Base-by-base conservation (phyloP, 2,888 invertebrate genomes). In the Harpagoxenus sublaevis region DNA sequence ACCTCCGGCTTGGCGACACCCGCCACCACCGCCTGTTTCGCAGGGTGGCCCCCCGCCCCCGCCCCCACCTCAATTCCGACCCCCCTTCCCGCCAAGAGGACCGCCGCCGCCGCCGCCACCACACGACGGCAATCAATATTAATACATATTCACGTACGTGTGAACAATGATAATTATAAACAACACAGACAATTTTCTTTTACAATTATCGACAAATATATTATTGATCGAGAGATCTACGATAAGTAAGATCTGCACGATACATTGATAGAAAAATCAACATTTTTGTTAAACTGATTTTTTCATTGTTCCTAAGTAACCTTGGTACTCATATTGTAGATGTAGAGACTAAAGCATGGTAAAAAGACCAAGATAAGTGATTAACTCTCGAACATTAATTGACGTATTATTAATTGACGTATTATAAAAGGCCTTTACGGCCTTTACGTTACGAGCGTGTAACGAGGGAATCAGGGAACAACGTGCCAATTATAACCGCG, bases 51-150 rank as follows among this genome's bases (percentile, higher is more conserved):
- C 96, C 1, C 96, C 96, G 2, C 95, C 96, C 0, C 96, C 96
- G 10, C 97, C 97, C 0, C 96, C 97, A 23, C 97, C 97, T 0
- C 94, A 95, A 86, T 95, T 95, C 70, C 93, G 96, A 87, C 96
- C 96, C 55, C 95, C 96, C 0, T 96, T 97, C 87, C 97, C 97
- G 8, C 97, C 97, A 57, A 96, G 97, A 89, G 97, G 97, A 55
- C 97, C 97, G 0, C 97, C 97, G 0, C 97, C 97, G 87, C 97
- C 97, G 10, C 97, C 97, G 45, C 96, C 96, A 9, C 94, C 95
- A 6, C 94, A 94, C 79, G 95, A 94, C 62, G 85, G 89, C 35
- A 78, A 86, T 15, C 94, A 94, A 84, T 94, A 94, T 90, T 93
- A 90, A 89, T 70, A 2, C 1, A 48, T 35, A 35, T 35, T 6